Conservation (phyloP, 2,113 vertebrate genomes). For the Genyomyrus donnyi region DNA sequence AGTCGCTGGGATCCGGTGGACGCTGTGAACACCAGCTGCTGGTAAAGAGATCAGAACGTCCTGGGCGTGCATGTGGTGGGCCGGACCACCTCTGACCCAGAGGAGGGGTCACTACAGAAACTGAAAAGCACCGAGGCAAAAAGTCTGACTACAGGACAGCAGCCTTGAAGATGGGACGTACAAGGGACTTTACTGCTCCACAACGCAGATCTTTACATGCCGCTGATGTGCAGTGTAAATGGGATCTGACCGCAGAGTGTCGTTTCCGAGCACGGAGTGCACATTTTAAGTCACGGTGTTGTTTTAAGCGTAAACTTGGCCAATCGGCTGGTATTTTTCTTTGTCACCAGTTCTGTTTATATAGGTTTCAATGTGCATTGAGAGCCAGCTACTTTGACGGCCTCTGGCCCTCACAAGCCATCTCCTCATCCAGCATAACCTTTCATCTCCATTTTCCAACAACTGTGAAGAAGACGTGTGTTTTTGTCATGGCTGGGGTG, state of each 20-base stretch:
- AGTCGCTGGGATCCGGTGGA: neutral
- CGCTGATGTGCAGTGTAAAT: neutral
- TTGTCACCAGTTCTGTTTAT: neutral
- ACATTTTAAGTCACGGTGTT: neutral
- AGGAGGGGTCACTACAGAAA: neutral
- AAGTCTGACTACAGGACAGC: neutral
- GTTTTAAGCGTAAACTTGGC: neutral
- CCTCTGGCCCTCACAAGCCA: neutral
- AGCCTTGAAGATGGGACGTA: neutral
- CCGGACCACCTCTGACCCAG: neutral
- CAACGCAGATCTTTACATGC: neutral
- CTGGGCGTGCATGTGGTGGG: neutral
- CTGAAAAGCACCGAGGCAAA: neutral
- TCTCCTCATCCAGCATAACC: neutral
- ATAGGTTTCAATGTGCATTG: neutral
- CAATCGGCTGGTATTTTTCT: neutral
- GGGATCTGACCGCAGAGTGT: neutral
- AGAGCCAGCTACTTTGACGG: neutral
- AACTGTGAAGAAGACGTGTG: neutral
- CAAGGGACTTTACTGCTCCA: neutral
- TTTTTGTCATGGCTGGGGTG: neutral
- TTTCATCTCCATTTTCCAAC: constrained; percentile 13
- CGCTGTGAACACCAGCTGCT: neutral
- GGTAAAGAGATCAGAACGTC: neutral
- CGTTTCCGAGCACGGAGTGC: neutral